Base-by-base conservation (phyloP, 53 echinoderm and acorn worm species). In the Crossaster papposus region DNA sequence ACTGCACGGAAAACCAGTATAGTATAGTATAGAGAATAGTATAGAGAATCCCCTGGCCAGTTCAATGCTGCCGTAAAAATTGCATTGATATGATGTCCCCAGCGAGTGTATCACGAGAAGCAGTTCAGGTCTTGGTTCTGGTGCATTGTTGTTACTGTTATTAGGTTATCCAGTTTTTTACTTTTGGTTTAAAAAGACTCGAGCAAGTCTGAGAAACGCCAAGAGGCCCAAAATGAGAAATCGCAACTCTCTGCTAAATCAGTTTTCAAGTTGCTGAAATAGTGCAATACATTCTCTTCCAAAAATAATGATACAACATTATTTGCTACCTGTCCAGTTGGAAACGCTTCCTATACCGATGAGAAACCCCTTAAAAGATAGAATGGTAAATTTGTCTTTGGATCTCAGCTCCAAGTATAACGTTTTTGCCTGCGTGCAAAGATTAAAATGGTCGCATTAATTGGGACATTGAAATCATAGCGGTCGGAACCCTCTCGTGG, bases 391-490 rank as follows among this genome's bases (percentile, higher is more conserved):
- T 52, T 51, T 52, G 52, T 79, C n/a, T 79, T 81, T 33, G 55
- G 81, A 64, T 33, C 81, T 32, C 74, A 35, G 2, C 74, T 17
- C 8, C 34, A 20, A 26, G 64, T 34, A 34, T 33, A 74, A 18
- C 34, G 26, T 83, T 83, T 4, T 65, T 36, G 65, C 28, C 83
- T 65, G 83, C 34, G 28, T 37, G 83, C 83, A 38, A 68, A 72
- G 51, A 51, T 50, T 85, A 32, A 72, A 85, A 54, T 85, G 54
- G 72, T 72, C 32, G 15, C 54, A 73, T 85, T 85, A 85, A 85
- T 85, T 85, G 71, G 85, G 72, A 72, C 52, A 72, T 71, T 85
- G 85, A 85, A 85, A 85, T 85, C 72, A 85, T 71, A 72, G 85
- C 85, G 28, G 51, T 30, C 70, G 17, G 29, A 0, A 23, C 10